phyloP scores from a whole-genome alignment of 1,140 invertebrate species.

The Oscheius sp. region DNA sequence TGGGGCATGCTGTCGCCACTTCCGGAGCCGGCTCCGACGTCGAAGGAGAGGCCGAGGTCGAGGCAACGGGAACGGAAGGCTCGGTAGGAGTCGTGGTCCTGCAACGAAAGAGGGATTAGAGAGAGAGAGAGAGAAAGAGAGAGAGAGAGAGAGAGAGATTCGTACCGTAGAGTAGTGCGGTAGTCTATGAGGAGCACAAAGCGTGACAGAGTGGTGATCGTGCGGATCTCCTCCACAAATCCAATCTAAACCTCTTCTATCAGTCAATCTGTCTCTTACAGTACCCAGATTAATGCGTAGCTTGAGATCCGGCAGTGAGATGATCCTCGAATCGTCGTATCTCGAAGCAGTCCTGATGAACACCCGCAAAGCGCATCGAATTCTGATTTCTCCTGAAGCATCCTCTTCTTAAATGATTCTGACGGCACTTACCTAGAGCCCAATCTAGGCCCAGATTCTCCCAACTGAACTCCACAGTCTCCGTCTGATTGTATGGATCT shows the following conservation, averaged over 20 bases:
- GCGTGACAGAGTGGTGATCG: constrained; percentile 92
- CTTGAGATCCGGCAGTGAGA: constrained; percentile 84
- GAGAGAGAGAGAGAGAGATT: background rate
- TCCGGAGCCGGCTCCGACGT: constrained; percentile 71
- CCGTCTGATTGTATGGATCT: constrained; percentile 96
- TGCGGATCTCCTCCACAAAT: constrained; percentile 84
- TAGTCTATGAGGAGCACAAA: constrained; percentile 90
- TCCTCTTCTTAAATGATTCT: too few species aligned
- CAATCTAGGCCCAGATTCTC: constrained; percentile 85
- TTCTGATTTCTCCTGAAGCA: constrained; percentile 73
- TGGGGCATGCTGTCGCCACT: constrained; percentile 45
- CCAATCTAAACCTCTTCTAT: constrained; percentile 73
- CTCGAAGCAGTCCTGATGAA: constrained; percentile 93
- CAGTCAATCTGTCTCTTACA: too few species aligned
- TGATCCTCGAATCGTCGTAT: constrained; percentile 89
- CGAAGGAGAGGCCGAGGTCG: constrained; percentile 81
- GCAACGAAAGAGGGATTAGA: too few species aligned
- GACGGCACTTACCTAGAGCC: constrained; percentile 84
- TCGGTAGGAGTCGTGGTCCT: constrained; percentile 72
- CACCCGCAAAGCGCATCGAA: constrained; percentile 80
- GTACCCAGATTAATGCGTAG: constrained; percentile 73
- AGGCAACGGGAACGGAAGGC: constrained; percentile 91
- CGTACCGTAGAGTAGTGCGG: constrained; percentile 83
- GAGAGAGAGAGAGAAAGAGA: too few species aligned
- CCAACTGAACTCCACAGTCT: constrained; percentile 97